These are phyloP conservation scores for Lacerta viridis DNA, from an alignment of 2,797 vertebrate species.

Conservation along the genomic window DNA sequence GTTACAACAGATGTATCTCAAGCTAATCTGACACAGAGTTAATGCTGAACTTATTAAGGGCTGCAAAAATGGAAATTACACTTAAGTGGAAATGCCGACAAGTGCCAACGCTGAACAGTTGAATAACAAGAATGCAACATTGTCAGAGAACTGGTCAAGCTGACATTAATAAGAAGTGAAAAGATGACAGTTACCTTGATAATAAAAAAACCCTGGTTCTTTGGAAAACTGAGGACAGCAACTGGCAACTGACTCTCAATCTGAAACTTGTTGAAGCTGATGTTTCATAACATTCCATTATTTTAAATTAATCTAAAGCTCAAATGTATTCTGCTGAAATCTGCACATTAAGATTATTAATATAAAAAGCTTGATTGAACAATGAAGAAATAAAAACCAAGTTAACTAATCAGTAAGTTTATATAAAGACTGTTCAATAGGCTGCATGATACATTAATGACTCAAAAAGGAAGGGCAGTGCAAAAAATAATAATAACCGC, in stretches of 20 bases:
- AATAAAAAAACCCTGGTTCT: not conserved
- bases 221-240: not conserved
- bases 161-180: not conserved
- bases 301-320: not conserved
- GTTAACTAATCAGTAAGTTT: not conserved
- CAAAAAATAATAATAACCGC: not conserved
- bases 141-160: conserved; percentile 22
- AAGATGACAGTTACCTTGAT: not conserved
- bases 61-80: not conserved
- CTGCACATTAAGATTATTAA: too few species aligned
- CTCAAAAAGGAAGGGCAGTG: too few species aligned
- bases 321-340: not conserved
- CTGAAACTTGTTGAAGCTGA: not conserved
- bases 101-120: conserved; percentile 1
- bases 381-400: not conserved
- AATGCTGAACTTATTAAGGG: conserved; percentile 6
- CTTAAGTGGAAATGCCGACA: not conserved
- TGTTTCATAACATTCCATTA: not conserved
- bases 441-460: not conserved
- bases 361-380: not conserved
- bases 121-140: not conserved
- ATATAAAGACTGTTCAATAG: not conserved
- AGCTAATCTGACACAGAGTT: not conserved
- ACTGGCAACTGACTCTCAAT: not conserved
- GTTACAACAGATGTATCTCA: not conserved